Evolutionary conservation across 2,797 vertebrate species (phyloP), one percentile per base, ranked within the genome.

Genomic region (Buphagus erythrorhynchus): DNA sequence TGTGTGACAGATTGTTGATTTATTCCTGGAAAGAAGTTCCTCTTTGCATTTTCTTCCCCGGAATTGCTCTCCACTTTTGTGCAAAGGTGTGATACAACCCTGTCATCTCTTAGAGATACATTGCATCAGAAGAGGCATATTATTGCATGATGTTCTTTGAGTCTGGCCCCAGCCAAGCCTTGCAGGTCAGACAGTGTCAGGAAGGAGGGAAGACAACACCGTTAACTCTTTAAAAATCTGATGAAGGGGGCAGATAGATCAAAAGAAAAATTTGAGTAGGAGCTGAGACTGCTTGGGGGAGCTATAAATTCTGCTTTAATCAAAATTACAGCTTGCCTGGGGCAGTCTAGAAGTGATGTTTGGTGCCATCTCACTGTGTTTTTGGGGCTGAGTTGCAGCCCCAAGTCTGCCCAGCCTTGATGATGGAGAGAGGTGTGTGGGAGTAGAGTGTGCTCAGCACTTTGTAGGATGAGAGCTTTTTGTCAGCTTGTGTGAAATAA

Each of bases 21-120:
- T 88, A 76, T 94, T 93, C 79, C 78, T 80, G 49, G 45, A 61
- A 69, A 80, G 58, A 63, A 59, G 36, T 75, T 94, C 31, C 51
- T 82, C 46, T 89, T 89, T 59, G n/a, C 54, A 66, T 88, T 92
- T 94, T 88, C 79, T 72, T 91, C 91, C 54, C 31, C 40, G 43
- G 52, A 72, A 88, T 52, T 86, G 25, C 24, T 89, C 58, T 72
- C 58, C 0, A 3, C 42, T 88, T 90, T 84, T 73, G n/a, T 91
- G 62, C 54, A 48, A 58, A 72, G 42, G 26, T 11, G 1, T 3
- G 3, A 29, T 55, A n/a, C 40, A 69, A 25, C 33, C 24, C 31
- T n/a, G 13, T 61, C 49, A 29, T 63, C 58, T 86, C 16, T 62
- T 58, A 38, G 71, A 40, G 45, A 35, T 36, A 45, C 21, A 3